These are phyloP conservation scores for Rhinoraja longicauda DNA, from an alignment of 2,797 vertebrate species.

Conservation along the genomic window DNA sequence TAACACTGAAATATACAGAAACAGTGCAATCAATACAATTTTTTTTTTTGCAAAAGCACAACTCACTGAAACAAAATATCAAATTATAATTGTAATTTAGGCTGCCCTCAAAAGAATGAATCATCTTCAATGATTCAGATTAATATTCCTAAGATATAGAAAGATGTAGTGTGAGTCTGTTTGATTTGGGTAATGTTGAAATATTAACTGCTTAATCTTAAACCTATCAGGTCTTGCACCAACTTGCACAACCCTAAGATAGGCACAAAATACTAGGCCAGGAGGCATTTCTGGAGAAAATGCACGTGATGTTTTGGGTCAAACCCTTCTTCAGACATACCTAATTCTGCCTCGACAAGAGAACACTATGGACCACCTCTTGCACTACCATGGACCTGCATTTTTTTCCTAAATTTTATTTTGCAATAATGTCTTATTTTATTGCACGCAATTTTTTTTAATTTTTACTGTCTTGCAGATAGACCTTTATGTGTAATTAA, in stretches of 20 bases:
- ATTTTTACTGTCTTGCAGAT: too few relatives aligned
- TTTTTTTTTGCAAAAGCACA: neutral
- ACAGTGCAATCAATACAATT: neutral
- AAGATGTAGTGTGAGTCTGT: neutral
- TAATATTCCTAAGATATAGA: neutral
- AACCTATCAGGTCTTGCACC: neutral
- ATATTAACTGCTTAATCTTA: neutral
- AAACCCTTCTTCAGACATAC: too few relatives aligned
- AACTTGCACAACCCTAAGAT: neutral
- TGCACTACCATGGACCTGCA: too few relatives aligned
- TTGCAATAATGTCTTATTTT: too few relatives aligned
- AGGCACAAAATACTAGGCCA: too few relatives aligned
- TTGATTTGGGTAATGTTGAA: neutral
- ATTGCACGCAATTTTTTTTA: too few relatives aligned
- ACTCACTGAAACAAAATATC: neutral
- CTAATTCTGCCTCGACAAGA: too few relatives aligned
- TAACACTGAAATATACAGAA: neutral
- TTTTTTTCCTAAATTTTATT: neutral
- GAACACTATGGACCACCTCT: too few relatives aligned
- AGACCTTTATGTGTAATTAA: too few relatives aligned
- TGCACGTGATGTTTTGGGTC: too few relatives aligned
- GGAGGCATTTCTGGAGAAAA: too few relatives aligned
- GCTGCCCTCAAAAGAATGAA: neutral
- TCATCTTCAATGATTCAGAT: neutral
- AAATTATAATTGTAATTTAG: neutral